These are phyloP conservation scores for Orthonychiurus folsomi DNA, from an alignment of 2,888 invertebrate species.

Conservation along the genomic window DNA sequence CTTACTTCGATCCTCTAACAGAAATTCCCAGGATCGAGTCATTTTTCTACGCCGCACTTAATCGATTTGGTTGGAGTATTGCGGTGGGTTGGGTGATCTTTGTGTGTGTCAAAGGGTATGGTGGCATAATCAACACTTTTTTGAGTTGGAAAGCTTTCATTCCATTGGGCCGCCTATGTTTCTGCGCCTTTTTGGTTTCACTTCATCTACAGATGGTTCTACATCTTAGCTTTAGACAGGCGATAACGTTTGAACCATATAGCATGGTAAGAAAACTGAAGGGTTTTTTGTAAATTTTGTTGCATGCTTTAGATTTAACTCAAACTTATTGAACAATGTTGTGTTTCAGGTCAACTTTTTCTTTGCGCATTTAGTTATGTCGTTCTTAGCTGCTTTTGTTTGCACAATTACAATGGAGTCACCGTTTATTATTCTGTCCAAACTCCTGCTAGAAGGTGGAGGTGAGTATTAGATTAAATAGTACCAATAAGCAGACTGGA, in stretches of 20 bases:
- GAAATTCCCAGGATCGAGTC: slow-evolving; percentile 23
- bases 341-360: slow-evolving; percentile 26
- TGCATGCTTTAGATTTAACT: no score
- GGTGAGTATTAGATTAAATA: neutral
- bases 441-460: slow-evolving; percentile 21
- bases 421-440: slow-evolving; percentile 31
- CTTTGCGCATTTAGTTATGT: slow-evolving; percentile 33
- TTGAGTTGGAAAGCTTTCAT: slow-evolving; percentile 74
- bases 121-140: slow-evolving; percentile 64
- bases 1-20: slow-evolving; percentile 28
- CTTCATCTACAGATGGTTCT: slow-evolving; percentile 29
- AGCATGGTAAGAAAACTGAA: slow-evolving; percentile 8
- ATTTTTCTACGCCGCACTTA: slow-evolving; percentile 27
- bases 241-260: slow-evolving; percentile 21
- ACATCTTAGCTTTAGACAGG: slow-evolving; percentile 21
- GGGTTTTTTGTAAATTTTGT: no score
- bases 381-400: slow-evolving; percentile 24
- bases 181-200: slow-evolving; percentile 72
- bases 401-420: slow-evolving; percentile 31
- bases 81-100: slow-evolving; percentile 40
- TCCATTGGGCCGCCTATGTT: slow-evolving; percentile 84
- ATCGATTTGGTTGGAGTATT: slow-evolving; percentile 34
- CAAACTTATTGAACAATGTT: no score
- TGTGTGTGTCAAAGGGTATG: slow-evolving; percentile 40
- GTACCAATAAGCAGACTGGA: neutral